These are phyloP conservation scores for Anthrax anthrax DNA, from an alignment of 2,888 invertebrate genomes.

Conservation along the genomic window DNA sequence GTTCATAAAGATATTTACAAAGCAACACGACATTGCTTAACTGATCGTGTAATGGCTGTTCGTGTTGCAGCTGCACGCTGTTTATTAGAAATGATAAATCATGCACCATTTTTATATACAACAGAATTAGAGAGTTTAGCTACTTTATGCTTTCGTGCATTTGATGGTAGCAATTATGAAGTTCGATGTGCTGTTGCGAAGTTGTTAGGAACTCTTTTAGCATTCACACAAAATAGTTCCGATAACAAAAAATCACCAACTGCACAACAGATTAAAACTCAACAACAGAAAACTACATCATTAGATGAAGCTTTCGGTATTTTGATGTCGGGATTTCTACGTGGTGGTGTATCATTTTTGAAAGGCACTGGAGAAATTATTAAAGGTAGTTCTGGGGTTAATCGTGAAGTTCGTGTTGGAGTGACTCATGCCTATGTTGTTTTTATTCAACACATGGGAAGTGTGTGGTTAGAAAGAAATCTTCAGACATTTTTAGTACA, in stretches of 20 bases:
- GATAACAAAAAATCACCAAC: slow-evolving; percentile 26
- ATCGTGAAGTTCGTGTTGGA: slow-evolving; percentile 91
- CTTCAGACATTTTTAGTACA: slow-evolving; percentile 75
- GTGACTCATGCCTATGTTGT: slow-evolving; percentile 96
- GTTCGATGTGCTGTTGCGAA: slow-evolving; percentile 84
- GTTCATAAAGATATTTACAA: slow-evolving; percentile 83
- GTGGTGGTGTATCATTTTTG: slow-evolving; percentile 86
- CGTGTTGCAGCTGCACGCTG: slow-evolving; percentile 88
- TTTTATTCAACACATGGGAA: slow-evolving; percentile 86
- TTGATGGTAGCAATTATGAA: slow-evolving; percentile 86
- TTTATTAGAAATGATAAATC: slow-evolving; percentile 74
- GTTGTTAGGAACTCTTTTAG: slow-evolving; percentile 65
- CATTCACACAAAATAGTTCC: slow-evolving; percentile 61
- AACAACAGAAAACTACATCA: slow-evolving; percentile 41
- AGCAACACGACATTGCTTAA: slow-evolving; percentile 71
- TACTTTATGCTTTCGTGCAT: slow-evolving; percentile 79
- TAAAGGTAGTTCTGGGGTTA: slow-evolving; percentile 84
- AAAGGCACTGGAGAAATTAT: slow-evolving; percentile 92
- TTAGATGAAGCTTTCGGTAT: slow-evolving; percentile 84
- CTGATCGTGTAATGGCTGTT: slow-evolving; percentile 85
- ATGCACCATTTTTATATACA: slow-evolving; percentile 71
- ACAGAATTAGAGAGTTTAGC: slow-evolving; percentile 84
- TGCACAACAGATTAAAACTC: slow-evolving; percentile 5
- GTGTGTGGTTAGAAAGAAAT: slow-evolving; percentile 89
- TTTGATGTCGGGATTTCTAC: slow-evolving; percentile 82